Base-by-base conservation (phyloP, 2,888 invertebrate species). In the Diplolepis rosae region DNA sequence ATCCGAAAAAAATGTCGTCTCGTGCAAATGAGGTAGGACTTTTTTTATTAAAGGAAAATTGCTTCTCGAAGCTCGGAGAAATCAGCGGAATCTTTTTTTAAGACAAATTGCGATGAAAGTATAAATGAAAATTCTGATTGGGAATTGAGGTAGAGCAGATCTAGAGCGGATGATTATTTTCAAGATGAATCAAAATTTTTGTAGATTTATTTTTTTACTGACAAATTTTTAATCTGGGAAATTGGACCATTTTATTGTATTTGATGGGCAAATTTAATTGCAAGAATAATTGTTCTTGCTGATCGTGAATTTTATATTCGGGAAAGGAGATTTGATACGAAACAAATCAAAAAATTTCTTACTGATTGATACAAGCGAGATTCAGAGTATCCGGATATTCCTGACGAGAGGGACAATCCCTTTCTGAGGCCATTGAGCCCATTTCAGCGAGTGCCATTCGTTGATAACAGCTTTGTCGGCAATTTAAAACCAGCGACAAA, bases 371-470 rank as follows among this genome's bases (percentile, higher is more conserved):
- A 24, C 4, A 65, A 65, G 27, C 27, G 45, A 66, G 30, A 48
- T 45, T 66, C 24, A 30, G 4, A 22, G 45, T 30, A 48, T 48
- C 18, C 13, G 13, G 66, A 48, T 50, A 39, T 48, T 13, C 48
- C 32, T 66, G 15, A 28, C 30, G 66, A 32, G 27, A 50, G 50
- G 45, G 32, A 66, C 48, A 68, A 56, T 65, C 78, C 73, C 39
- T 39, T 61, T 39, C n/a, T 61, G 61, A 61, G 39, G 27, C 22
- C 6, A 35, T n/a, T 61, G 75, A 79, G 78, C 79, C 75, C 77
- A 74, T 79, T 81, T 78, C 80, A 82, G 79, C 79, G 82, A 79
- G 83, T 82, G 83, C 81, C 80, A 76, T 77, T 80, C 74, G 79
- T 80, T 81, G 82, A 82, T 82, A 82, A 82, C 80, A 78, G 74